Base-by-base conservation (phyloP, 2,113 vertebrate species). In the Anolis sagrei region DNA sequence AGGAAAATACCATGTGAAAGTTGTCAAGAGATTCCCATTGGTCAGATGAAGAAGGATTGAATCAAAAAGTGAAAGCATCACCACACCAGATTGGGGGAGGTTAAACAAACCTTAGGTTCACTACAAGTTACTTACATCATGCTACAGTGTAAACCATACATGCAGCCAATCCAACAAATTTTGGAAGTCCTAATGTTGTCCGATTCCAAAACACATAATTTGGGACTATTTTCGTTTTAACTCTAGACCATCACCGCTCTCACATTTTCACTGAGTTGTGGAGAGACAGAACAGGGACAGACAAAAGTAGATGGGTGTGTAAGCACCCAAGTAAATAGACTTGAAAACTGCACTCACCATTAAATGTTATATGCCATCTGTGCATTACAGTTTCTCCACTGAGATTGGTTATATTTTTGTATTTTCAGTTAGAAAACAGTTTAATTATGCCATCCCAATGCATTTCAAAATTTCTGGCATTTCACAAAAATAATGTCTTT, bases 391-490 rank as follows among this genome's bases (percentile, higher is more conserved):
- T 48, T 89, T 68, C 21, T 66, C 69, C 69, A 66, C 77, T 68
- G 92, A 84, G 36, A 77, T 7, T 62, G 66, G 66, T 21, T 72
- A 72, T 23, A 49, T 62, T 79, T 79, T 36, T 73, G 36, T 77
- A 85, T n/a, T 25, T 92, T 79, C 51, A 79, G 29, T 82, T 73
- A 85, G 27, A 58, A 86, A 93, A 82, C 82, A 93, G 92, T 72
- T 93, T 93, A 89, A 4, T 14, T 21, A 7, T 64, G 18, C 32
- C 75, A 18, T 87, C 81, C 73, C 75, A 68, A 68, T 27, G 29
- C 85, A 10, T 78, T 93, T 91, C 89, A 90, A 44, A 93, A 92
- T 62, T 87, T 92, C 93, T 94, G 93, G 95, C 91, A 95, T 96
- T 96, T 93, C 49, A 81, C 82, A 93, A 93, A 95, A 90, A 83